A percentile compares a stretch with the other conserved stretches of the same genome.
Evolutionary conservation across 23 tunicate species (phyloP).

Genomic region (Trididemnum miniatum): DNA sequence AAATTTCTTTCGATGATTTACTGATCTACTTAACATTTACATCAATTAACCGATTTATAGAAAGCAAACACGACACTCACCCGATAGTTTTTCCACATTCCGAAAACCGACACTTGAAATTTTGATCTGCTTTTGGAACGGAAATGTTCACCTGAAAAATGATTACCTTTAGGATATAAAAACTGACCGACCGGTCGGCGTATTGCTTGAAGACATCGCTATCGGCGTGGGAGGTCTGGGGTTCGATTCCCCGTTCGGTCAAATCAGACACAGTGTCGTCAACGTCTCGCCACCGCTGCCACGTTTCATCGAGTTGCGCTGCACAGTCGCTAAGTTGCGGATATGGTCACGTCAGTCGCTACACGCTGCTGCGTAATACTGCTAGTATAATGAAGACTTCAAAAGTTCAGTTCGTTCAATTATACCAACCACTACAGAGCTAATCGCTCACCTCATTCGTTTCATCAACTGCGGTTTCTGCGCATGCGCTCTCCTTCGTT

Average conservation of each 20-base stretch:
- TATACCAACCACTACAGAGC: too few relatives aligned
- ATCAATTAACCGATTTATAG: too few relatives aligned
- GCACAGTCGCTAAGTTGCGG: neutral
- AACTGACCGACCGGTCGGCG: neutral
- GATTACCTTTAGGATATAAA: neutral
- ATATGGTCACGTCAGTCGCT: neutral
- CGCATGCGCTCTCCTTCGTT: too few relatives aligned
- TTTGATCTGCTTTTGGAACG: neutral
- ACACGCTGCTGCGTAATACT: neutral
- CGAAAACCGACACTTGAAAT: conserved; percentile 10
- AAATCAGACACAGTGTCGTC: neutral
- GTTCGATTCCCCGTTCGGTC: neutral
- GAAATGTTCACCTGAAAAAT: neutral
- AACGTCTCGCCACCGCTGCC: neutral
- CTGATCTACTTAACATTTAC: too few relatives aligned
- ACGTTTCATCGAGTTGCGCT: neutral
- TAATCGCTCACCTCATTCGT: too few relatives aligned
- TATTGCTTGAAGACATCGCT: too few relatives aligned
- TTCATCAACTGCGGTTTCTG: too few relatives aligned
- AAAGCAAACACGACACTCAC: too few relatives aligned
- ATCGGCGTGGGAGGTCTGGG: too few relatives aligned
- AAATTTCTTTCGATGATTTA: too few relatives aligned
- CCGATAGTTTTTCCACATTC: conserved; percentile 23
- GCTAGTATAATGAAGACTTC: neutral
- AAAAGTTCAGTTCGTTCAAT: too few relatives aligned